phyloP scores from a whole-genome alignment of 2,888 invertebrate species.

The Augiades crinisus region DNA sequence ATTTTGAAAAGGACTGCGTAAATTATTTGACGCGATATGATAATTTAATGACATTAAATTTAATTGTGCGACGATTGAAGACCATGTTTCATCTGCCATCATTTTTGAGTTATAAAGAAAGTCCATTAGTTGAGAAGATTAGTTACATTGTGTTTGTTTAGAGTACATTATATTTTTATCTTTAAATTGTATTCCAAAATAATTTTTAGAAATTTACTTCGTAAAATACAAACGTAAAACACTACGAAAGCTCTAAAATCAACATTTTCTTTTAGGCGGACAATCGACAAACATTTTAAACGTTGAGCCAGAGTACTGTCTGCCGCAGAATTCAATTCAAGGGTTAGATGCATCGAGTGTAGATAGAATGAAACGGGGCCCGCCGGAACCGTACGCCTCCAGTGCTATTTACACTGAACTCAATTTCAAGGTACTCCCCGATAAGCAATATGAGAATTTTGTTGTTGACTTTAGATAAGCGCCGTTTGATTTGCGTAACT shows the following conservation, averaged over 20 bases:
- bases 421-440: slow-evolving; percentile 73
- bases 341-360: slow-evolving; percentile 70
- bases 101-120: no score
- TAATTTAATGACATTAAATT: no score
- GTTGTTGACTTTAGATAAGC: slow-evolving; percentile 55
- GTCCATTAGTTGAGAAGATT: no score
- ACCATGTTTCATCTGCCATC: no score
- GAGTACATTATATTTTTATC: no score
- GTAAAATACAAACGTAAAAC: not conserved
- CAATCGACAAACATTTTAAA: slow-evolving; percentile 71
- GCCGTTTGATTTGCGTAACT: slow-evolving; percentile 53
- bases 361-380: slow-evolving; percentile 66
- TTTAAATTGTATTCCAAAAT: no score
- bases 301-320: slow-evolving; percentile 73
- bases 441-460: slow-evolving; percentile 59
- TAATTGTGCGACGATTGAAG: no score
- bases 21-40: no score
- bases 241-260: not conserved
- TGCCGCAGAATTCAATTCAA: slow-evolving; percentile 74
- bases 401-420: slow-evolving; percentile 79
- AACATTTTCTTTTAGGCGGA: slow-evolving; percentile 49
- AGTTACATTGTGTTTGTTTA: no score
- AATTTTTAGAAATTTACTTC: not conserved
- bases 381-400: slow-evolving; percentile 75
- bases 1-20: not conserved